phyloP scores from a whole-genome alignment of 2,888 invertebrate species.

The Calliopum simillimum region DNA sequence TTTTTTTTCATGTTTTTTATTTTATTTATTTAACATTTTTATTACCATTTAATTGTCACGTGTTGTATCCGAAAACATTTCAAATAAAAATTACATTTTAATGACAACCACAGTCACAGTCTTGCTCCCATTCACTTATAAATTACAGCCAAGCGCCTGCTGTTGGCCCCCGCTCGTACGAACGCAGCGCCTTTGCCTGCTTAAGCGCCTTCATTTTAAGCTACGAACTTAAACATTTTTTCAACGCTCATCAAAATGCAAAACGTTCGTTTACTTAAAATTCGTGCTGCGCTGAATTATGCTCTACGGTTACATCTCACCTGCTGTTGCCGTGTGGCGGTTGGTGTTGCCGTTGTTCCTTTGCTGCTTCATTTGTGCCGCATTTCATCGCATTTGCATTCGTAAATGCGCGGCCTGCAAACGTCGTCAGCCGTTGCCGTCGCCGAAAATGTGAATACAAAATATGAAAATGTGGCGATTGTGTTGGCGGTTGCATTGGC shows the following conservation, averaged over 20 bases:
- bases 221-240: background rate
- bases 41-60: background rate
- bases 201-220: background rate
- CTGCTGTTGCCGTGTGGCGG: background rate
- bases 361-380: background rate
- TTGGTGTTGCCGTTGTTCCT: background rate
- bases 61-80: background rate
- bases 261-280: slow-evolving; percentile 1
- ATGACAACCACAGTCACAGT: background rate
- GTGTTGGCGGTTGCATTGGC: background rate
- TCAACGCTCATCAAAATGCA: slow-evolving; percentile 12
- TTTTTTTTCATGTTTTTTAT: too few relatives aligned
- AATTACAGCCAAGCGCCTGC: too few relatives aligned
- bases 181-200: background rate
- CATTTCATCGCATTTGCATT: slow-evolving; percentile 1
- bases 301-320: too few relatives aligned
- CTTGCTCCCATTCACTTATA: too few relatives aligned
- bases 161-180: too few relatives aligned
- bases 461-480: background rate
- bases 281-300: background rate
- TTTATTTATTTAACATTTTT: background rate
- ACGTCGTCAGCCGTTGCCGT: background rate
- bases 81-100: background rate
- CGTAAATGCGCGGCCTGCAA: background rate
- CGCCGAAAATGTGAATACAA: background rate